phyloP scores from a whole-genome alignment of 2,113 vertebrate genomes.

The Tragulus kanchil region DNA sequence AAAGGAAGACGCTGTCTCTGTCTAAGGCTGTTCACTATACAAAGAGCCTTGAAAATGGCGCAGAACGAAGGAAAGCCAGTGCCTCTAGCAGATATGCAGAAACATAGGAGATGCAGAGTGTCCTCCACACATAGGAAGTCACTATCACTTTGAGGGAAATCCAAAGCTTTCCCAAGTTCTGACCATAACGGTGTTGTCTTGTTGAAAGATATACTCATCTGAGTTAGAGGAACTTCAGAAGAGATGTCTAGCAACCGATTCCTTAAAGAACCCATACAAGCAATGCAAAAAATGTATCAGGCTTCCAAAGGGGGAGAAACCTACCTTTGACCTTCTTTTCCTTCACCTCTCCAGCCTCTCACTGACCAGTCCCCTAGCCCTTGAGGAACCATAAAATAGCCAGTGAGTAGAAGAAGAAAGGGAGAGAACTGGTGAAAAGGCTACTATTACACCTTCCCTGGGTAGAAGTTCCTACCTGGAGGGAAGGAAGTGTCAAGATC shows the following conservation, averaged over 20 bases:
- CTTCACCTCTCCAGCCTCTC: not conserved
- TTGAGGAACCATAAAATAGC: not conserved
- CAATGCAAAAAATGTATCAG: not conserved
- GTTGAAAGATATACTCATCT: not conserved
- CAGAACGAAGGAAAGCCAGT: not conserved
- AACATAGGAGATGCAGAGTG: not conserved
- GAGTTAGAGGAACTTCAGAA: not conserved
- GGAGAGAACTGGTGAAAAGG: not conserved
- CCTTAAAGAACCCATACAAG: not conserved
- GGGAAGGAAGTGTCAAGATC: not conserved
- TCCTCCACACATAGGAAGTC: not conserved
- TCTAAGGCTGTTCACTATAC: not conserved
- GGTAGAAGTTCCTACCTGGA: not conserved
- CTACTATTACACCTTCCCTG: too few relatives aligned
- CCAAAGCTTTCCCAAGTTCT: not conserved
- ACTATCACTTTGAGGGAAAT: not conserved
- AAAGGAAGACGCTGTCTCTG: not conserved
- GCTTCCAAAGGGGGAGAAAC: not conserved
- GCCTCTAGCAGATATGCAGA: not conserved
- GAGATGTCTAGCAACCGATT: not conserved
- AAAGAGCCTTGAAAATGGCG: not conserved
- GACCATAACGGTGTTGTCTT: not conserved
- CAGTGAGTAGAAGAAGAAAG: not conserved
- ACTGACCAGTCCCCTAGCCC: not conserved
- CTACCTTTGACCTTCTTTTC: not conserved